These are phyloP conservation scores for Furcula furcula DNA, from an alignment of 2,888 invertebrate genomes.

Conservation along the genomic window DNA sequence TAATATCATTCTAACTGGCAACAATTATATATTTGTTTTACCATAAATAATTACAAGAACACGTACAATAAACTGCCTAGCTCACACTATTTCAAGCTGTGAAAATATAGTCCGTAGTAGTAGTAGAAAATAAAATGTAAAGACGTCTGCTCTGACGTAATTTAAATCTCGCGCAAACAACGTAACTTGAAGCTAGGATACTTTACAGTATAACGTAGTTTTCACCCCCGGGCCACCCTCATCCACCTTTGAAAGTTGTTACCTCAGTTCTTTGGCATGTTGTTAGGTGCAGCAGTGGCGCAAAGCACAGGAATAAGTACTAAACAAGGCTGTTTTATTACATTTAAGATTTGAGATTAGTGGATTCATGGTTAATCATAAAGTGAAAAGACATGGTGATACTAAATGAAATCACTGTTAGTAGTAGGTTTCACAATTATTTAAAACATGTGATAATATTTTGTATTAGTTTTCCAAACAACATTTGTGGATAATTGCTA, in stretches of 20 bases:
- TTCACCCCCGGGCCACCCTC: constrained; percentile 44
- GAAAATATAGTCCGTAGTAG: constrained; percentile 3
- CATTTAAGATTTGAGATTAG: too few species aligned
- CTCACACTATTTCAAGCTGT: neutral
- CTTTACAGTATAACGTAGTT: constrained; percentile 50
- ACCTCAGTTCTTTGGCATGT: constrained; percentile 36
- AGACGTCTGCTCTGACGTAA: constrained; percentile 13
- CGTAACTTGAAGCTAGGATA: constrained; percentile 34
- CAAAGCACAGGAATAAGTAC: constrained; percentile 41
- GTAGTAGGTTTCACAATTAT: too few species aligned
- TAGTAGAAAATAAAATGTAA: constrained; percentile 4
- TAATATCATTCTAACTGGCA: too few species aligned
- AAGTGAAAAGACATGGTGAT: too few species aligned
- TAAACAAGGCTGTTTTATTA: constrained; percentile 40
- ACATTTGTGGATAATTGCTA: too few species aligned
- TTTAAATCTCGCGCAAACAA: constrained; percentile 24
- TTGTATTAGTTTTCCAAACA: too few species aligned
- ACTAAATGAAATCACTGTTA: too few species aligned
- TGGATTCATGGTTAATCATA: too few species aligned
- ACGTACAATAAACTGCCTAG: too few species aligned
- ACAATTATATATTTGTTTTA: too few species aligned
- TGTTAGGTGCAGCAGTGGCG: constrained; percentile 26
- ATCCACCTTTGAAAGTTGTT: constrained; percentile 58
- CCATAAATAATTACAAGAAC: too few species aligned
- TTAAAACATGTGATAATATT: too few species aligned